Evolutionary conservation across 2,888 invertebrate genomes (phyloP).

Genomic region (Erebia epiphron): DNA sequence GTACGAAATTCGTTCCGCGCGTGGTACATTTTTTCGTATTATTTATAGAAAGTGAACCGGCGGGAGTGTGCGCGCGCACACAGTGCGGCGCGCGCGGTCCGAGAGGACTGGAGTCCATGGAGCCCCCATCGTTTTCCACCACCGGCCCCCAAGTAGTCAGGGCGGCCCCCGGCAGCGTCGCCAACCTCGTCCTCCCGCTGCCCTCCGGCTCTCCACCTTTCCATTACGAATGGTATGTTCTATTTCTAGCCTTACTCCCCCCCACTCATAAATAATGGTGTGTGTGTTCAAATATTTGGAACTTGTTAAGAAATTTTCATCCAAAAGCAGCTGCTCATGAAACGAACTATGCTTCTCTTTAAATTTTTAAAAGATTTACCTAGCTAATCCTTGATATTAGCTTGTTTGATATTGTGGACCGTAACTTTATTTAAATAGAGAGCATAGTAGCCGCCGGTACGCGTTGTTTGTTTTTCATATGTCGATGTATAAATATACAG

Average conservation of each 20-base stretch:
- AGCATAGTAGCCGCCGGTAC: slow-evolving; percentile 51
- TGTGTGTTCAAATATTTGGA: slow-evolving; percentile 26
- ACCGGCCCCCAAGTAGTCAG: slow-evolving; percentile 58
- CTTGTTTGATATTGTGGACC: slow-evolving; percentile 29
- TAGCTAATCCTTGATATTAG: no score
- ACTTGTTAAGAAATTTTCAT: slow-evolving; percentile 22
- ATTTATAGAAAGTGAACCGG: slow-evolving; percentile 80
- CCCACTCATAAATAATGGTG: slow-evolving; percentile 33
- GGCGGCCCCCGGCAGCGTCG: slow-evolving; percentile 66
- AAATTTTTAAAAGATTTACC: neutral
- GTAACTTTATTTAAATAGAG: slow-evolving; percentile 39
- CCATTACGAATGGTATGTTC: slow-evolving; percentile 68
- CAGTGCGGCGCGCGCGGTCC: slow-evolving; percentile 73
- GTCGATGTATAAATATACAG: slow-evolving; percentile 78
- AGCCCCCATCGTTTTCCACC: slow-evolving; percentile 69
- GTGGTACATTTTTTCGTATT: slow-evolving; percentile 77
- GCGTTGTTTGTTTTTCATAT: slow-evolving; percentile 77
- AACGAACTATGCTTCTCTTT: neutral
- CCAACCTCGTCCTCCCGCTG: slow-evolving; percentile 56
- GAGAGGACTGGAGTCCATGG: slow-evolving; percentile 75
- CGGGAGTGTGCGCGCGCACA: slow-evolving; percentile 67
- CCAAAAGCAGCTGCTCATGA: slow-evolving; percentile 12
- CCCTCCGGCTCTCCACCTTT: slow-evolving; percentile 72
- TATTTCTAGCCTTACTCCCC: slow-evolving; percentile 44
- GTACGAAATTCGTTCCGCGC: slow-evolving; percentile 64